Evolutionary conservation across 2,113 vertebrate species (phyloP), one percentile per base, ranked within the genome.

Genomic region (Athene cunicularia): DNA sequence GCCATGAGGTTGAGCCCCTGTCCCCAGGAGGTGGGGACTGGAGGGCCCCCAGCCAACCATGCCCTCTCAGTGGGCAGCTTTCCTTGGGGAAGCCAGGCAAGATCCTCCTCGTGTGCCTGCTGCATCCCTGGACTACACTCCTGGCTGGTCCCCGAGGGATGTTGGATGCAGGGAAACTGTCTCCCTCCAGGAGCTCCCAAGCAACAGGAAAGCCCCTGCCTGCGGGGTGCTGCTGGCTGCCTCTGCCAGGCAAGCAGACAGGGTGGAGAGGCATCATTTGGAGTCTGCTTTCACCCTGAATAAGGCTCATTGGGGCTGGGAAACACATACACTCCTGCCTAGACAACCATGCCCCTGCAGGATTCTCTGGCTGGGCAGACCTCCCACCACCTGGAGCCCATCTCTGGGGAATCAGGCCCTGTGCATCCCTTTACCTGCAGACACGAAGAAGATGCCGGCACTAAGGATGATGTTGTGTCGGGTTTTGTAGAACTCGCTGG

Each of bases 401-500:
- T 27, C 71, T 56, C 62, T 0, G 0, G 55, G 41, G 18, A 2
- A 1, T 39, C 60, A 30, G 28, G 16, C 67, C 58, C 90, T 70
- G 16, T 60, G 33, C 52, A 49, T 49, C 72, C 77, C 88, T 80
- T 97, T 97, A 98, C 98, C 98, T 98, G 98, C 98, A 55, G 98
- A 98, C 96, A 98, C 98, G 53, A 98, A 98, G 96, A 98, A 98
- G 97, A 99, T 98, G 97, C 98, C 98, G 5, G 97, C 98, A 95
- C 98, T 99, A 98, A 99, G 99, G 98, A 99, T 99, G 98, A 99
- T 99, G 99, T 99, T 99, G 98, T 99, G 99, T 96, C 99, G 99
- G 67, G 99, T 99, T 98, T 99, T 99, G 99, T 99, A 99, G 99
- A 99, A 99, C 98, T 99, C 99, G 73, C 99, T 99, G 98, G 99